phyloP scores from a whole-genome alignment of 2,797 vertebrate genomes.

The Bufotes viridis region DNA sequence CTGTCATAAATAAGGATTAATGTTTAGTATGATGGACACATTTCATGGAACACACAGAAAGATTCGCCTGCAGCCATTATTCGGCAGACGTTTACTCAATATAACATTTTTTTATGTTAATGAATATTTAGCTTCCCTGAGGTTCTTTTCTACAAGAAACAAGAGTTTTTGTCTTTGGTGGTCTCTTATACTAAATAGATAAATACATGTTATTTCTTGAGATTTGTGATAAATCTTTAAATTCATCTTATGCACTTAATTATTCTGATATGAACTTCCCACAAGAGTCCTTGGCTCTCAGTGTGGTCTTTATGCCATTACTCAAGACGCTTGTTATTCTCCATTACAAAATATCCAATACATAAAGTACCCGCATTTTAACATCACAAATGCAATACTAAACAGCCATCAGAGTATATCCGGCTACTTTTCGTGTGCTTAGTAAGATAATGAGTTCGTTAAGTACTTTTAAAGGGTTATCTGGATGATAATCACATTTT shows the following conservation, averaged over 20 bases:
- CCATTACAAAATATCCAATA: neutral
- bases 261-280: neutral
- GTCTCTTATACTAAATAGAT: neutral
- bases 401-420: neutral
- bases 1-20: neutral
- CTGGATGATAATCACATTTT: slow-evolving; percentile 14
- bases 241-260: neutral
- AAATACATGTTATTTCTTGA: neutral
- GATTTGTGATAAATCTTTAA: neutral
- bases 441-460: neutral
- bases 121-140: neutral
- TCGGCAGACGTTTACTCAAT: neutral
- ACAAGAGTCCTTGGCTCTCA: slow-evolving; percentile 1
- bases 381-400: neutral
- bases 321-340: neutral
- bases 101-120: neutral
- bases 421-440: slow-evolving; percentile 7
- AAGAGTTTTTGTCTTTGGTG: neutral
- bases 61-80: neutral
- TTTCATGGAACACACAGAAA: neutral
- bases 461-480: neutral
- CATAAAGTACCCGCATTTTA: neutral
- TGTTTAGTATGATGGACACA: neutral
- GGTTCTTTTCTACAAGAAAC: neutral
- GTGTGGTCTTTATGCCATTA: neutral